phyloP scores from a whole-genome alignment of 2,113 vertebrate species.

The Melanerpes aurifrons region DNA sequence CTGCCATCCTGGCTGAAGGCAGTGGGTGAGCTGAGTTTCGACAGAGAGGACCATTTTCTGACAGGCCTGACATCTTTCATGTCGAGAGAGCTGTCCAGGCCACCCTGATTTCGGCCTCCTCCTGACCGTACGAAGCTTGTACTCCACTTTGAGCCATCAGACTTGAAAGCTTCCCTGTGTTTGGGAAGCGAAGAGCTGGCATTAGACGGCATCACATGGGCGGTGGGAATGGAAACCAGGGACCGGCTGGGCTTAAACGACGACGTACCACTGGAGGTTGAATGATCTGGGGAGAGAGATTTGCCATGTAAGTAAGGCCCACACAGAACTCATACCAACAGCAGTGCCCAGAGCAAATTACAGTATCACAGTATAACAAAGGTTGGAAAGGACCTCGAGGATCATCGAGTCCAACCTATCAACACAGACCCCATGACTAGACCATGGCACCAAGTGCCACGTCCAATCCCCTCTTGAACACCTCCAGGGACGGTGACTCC shows the following conservation, averaged over 20 bases:
- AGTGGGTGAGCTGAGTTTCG: slow-evolving; percentile 79
- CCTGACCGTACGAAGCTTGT: slow-evolving; percentile 73
- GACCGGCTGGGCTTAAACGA: slow-evolving; percentile 84
- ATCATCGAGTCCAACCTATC: no score
- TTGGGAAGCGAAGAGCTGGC: slow-evolving; percentile 77
- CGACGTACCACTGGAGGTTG: slow-evolving; percentile 87
- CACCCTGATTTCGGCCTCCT: slow-evolving; percentile 63
- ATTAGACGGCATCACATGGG: slow-evolving; percentile 87
- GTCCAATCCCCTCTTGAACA: no score
- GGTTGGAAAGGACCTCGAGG: no score
- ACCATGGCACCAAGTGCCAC: no score
- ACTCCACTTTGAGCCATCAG: slow-evolving; percentile 78
- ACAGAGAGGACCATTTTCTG: slow-evolving; percentile 93
- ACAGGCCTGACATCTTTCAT: slow-evolving; percentile 88
- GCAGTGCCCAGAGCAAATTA: not conserved
- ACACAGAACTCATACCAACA: not conserved
- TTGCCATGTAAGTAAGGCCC: not conserved
- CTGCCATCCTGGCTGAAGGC: slow-evolving; percentile 62
- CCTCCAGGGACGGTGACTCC: no score
- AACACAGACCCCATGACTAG: no score
- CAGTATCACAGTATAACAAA: no score
- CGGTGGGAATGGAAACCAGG: slow-evolving; percentile 82
- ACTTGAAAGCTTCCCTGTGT: slow-evolving; percentile 71
- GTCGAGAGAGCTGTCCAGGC: slow-evolving; percentile 79
- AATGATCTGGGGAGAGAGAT: slow-evolving; percentile 84